Percentiles rank a stretch among this genome's conserved stretches.
phyloP scores from a whole-genome alignment of 2,113 vertebrate species.

The Circaetus cinerascens region DNA sequence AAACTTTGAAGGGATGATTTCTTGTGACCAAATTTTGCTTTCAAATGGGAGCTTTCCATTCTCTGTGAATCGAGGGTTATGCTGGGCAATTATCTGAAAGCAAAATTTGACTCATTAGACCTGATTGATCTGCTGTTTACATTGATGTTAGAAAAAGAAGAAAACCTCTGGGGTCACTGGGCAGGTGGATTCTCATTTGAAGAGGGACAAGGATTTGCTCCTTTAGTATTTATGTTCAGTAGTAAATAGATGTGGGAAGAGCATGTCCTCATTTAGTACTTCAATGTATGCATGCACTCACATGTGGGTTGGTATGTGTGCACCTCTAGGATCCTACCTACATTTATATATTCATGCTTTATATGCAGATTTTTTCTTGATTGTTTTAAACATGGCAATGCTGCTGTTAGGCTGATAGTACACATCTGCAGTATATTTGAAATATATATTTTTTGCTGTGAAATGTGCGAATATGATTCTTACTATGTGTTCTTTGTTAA shows the following conservation, averaged over 20 bases:
- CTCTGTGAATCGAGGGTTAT: neutral
- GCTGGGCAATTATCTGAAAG: neutral
- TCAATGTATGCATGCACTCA: neutral
- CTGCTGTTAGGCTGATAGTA: neutral
- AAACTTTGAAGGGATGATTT: neutral
- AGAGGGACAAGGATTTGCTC: neutral
- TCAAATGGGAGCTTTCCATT: neutral
- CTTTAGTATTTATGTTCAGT: neutral
- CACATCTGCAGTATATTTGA: neutral
- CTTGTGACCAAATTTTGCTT: neutral
- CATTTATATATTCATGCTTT: neutral
- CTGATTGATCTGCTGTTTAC: neutral
- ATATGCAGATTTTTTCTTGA: neutral
- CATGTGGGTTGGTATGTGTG: neutral
- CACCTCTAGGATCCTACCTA: neutral
- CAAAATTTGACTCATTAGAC: neutral
- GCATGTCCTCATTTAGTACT: neutral
- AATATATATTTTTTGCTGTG: constrained; percentile 34
- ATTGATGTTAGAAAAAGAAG: neutral
- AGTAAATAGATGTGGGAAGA: neutral
- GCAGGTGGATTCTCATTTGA: neutral
- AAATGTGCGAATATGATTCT: neutral
- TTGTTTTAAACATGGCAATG: neutral
- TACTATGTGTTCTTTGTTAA: neutral
- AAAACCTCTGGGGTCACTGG: neutral